Evolutionary conservation across 1,140 invertebrate genomes (phyloP), one percentile per base, ranked within the genome.

Genomic region (Pseudachorutes palmiensis): DNA sequence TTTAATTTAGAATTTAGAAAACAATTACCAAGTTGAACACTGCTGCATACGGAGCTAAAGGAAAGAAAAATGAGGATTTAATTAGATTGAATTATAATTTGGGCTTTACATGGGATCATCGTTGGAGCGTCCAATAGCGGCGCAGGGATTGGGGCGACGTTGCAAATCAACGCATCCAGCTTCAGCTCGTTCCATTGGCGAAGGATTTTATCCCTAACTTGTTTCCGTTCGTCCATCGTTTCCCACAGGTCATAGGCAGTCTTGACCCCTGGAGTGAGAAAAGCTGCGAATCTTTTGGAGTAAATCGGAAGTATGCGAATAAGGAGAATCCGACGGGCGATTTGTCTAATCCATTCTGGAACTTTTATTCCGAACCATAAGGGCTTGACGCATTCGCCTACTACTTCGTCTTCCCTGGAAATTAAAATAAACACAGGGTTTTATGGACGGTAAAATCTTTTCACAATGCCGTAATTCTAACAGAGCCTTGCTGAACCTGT

Each of bases 1-100:
- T 5, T n/a, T n/a, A n/a, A n/a, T n/a, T n/a, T n/a, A 41, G 36
- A 19, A 41, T 9, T 41, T 41, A 5, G 36, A 41, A 41, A 41
- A 9, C 19, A 41, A 5, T 76, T 62, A 69, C 77, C 79, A n/a
- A n/a, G 70, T 73, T 77, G 30, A 77, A n/a, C 28, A 68, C 64
- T 12, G 76, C n/a, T n/a, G n/a, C 76, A 65, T 77, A 77, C 14
- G 29, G 28, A 41, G 57, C 31, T 28, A 62, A 41, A 41, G 22
- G 9, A 9, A 30, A 24, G n/a, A 64, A 51, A n/a, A 14, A 64
- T n/a, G 19, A 9, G 55, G 28, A 58, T 5, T 22, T 29, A 22
- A 22, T 5, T 9, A 22, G 24, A 22, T 58, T 58, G 22, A 58
- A 29, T 9, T 26, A 48, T 9, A 22, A 41, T 5, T 64, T 57